Conservation (phyloP, 1,140 invertebrate genomes). For the Orchestia grillus region DNA sequence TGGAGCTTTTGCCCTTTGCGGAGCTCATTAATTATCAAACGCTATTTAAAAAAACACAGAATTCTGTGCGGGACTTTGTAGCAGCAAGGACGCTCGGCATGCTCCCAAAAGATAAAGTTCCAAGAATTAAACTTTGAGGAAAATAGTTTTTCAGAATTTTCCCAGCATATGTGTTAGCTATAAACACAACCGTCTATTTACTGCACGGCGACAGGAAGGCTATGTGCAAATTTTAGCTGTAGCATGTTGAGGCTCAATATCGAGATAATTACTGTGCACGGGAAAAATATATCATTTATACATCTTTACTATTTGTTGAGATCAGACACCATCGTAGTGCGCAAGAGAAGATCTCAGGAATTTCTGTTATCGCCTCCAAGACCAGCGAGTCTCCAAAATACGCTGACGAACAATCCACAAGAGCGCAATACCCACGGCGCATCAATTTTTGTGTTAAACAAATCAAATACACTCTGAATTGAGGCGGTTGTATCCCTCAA, state of each 20-base stretch:
- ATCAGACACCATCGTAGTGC: background rate
- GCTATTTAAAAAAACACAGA: background rate
- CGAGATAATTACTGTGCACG: no score
- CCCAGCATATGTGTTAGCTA: background rate
- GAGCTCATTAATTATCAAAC: background rate
- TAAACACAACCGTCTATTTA: no score
- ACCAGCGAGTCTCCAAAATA: background rate
- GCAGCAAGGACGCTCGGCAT: no score
- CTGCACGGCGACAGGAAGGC: no score
- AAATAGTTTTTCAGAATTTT: background rate
- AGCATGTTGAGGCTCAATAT: no score
- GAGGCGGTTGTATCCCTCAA: background rate
- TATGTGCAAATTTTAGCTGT: no score
- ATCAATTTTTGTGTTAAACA: background rate
- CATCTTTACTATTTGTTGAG: background rate
- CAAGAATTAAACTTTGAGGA: background rate
- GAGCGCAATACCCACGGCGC: no score
- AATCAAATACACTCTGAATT: background rate
- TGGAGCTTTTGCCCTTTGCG: background rate
- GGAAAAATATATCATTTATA: background rate
- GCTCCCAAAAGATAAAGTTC: background rate
- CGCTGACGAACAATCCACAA: background rate
- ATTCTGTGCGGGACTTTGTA: background rate
- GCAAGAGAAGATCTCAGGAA: background rate
- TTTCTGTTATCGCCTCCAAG: background rate